Evolutionary conservation across 2,797 vertebrate genomes (phyloP), one percentile per base, ranked within the genome.

Genomic region (Spinus olivaceus): DNA sequence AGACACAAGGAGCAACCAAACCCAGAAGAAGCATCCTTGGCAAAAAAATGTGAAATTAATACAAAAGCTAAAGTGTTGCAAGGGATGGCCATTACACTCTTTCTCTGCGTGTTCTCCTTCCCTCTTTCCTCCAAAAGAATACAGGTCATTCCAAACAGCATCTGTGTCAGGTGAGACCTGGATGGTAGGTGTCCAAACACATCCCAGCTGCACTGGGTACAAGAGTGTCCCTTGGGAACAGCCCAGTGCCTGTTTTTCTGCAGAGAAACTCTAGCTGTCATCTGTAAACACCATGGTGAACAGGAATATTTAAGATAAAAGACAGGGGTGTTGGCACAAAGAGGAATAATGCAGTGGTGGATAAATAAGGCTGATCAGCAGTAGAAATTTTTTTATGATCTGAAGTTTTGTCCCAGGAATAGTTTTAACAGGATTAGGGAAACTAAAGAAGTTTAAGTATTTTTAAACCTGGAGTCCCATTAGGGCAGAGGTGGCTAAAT

Each of bases 211-310:
- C n/a, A 33, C 28, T 18, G 33, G 12, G 9, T 51, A 30, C 17
- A 35, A 17, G 17, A 53, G 1, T 35, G 8, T 50, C 4, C 51
- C 56, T 66, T n/a, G 33, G 60, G 80, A 85, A 64, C 23, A 64
- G 30, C 19, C 37, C 11, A 39, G 21, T 24, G 24, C 30, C 33
- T 60, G 6, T 54, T 73, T 79, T 30, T 53, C 20, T 67, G 12
- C 32, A 30, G 44, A 46, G 23, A 35, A 46, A 33, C 9, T 53
- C 14, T 27, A 24, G 9, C 15, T 67, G 14, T 81, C 50, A 16
- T 22, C 7, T 81, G 3, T 19, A 64, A 83, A 86, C 7, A 21
- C 3, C 0, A 0, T 32, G 19, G 27, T 3, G 4, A 53, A 88
- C 88, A 47, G 23, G 8, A 41, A 20, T 57, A 5, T 41, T 79